phyloP scores from a whole-genome alignment of 2,888 invertebrate genomes.

The Hipparchia semele region DNA sequence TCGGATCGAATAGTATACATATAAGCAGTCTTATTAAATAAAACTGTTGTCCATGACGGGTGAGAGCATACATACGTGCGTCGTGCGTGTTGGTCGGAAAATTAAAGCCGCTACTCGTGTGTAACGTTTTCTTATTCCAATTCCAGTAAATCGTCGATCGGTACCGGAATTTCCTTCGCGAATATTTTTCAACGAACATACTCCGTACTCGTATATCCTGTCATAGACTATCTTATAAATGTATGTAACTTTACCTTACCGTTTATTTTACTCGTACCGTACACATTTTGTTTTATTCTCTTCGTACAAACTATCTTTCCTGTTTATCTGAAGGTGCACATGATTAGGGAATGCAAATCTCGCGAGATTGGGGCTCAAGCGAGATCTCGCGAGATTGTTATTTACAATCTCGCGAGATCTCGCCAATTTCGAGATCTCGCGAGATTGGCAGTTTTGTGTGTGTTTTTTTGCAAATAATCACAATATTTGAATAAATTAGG shows the following conservation, averaged over 20 bases:
- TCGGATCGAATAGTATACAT: neutral
- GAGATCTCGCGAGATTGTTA: too few species aligned
- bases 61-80: neutral
- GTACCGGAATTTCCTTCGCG: conserved; percentile 20
- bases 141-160: conserved; percentile 11
- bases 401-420: too few species aligned
- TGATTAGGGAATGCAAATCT: too few species aligned
- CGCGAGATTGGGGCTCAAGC: too few species aligned
- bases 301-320: too few species aligned
- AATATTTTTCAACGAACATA: conserved; percentile 2
- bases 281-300: neutral
- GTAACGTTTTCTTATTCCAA: conserved; percentile 22
- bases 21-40: neutral
- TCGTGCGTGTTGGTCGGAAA: conserved; percentile 5
- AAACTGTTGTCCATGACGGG: neutral
- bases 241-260: neutral
- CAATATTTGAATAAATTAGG: too few species aligned
- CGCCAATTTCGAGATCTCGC: too few species aligned
- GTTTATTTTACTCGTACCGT: neutral
- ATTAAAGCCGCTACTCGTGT: conserved; percentile 1
- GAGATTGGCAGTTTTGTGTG: too few species aligned
- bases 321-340: too few species aligned
- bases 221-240: conserved; percentile 4
- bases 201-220: neutral
- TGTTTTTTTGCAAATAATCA: too few species aligned